Base-by-base conservation (phyloP, 2,888 invertebrate genomes). In the Tetropium fuscum region DNA sequence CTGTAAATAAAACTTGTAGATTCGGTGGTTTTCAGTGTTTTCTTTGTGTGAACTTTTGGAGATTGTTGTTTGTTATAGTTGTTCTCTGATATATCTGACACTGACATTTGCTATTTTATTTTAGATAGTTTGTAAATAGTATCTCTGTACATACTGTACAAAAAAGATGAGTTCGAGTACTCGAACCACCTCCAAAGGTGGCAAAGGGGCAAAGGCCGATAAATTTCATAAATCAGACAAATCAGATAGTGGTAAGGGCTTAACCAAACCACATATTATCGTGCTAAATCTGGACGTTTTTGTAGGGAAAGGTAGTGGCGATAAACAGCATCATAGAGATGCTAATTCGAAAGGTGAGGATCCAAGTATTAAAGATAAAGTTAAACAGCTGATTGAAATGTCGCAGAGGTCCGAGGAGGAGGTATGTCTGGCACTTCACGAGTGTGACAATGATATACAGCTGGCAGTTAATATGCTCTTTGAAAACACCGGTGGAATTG, bases 401-500 rank as follows among this genome's bases (percentile, higher is more conserved):
- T 96, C 97, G 54, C 89, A 92, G 73, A 90, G 92, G 77, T 88
- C 93, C 51, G 93, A 94, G 80, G 96, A 96, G 80, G 94, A 95
- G 82, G 95, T 94, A 53, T 92, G 93, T 77, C 91, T 94, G 80
- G 97, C 96, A 60, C 87, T 98, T 57, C 93, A 96, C 81, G 97
- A 97, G 85, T 92, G 93, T 76, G 94, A 96, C 83, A 90, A 94
- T 81, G 95, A 97, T 83, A 84, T 93, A 79, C 89, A 91, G 73
- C 87, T 88, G 77, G 97, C 95, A 63, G 90, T 91, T 72, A 90
- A 92, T 77, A 87, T 92, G 83, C 86, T 95, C 63, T 85, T 92
- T 49, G 95, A 95, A 80, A 90, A 91, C 59, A 87, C 84, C 41
- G 85, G 84, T 74, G n/a, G n/a, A n/a, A 86, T 87, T 83, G 88